Evolutionary conservation across 2,797 vertebrate species (phyloP).

Genomic region (Hybognathus amarus): DNA sequence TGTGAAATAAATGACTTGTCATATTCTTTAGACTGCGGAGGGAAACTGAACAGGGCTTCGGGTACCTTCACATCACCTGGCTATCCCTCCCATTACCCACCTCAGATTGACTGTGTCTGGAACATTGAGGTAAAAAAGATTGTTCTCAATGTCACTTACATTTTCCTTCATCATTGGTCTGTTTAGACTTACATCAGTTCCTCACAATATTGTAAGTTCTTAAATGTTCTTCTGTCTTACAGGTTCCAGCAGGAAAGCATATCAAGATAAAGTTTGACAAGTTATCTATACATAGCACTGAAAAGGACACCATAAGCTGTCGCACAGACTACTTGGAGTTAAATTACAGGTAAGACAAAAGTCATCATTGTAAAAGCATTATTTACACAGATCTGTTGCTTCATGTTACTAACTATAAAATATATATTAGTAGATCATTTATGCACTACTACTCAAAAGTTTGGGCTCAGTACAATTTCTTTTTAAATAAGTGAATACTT

Average conservation of each 20-base stretch:
- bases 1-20: not conserved
- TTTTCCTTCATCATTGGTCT: not conserved
- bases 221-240: constrained; percentile 24
- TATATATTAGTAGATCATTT: not conserved
- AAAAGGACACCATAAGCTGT: constrained; percentile 71
- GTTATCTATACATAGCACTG: constrained; percentile 78
- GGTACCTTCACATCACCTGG: constrained; percentile 83
- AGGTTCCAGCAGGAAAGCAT: constrained; percentile 80
- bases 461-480: not conserved
- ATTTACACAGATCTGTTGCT: not conserved
- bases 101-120: constrained; percentile 81
- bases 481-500: not conserved
- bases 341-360: constrained; percentile 78
- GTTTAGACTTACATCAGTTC: not conserved
- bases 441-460: not conserved
- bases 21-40: constrained; percentile 81
- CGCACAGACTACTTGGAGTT: constrained; percentile 84
- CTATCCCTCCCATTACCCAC: constrained; percentile 88
- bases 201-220: not conserved
- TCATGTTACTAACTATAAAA: not conserved
- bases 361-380: not conserved
- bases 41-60: constrained; percentile 68
- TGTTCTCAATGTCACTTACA: not conserved
- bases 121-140: constrained; percentile 81
- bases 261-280: constrained; percentile 85